Base-by-base conservation (phyloP, 2,113 vertebrate species). In the Trematocara nigrifrons region DNA sequence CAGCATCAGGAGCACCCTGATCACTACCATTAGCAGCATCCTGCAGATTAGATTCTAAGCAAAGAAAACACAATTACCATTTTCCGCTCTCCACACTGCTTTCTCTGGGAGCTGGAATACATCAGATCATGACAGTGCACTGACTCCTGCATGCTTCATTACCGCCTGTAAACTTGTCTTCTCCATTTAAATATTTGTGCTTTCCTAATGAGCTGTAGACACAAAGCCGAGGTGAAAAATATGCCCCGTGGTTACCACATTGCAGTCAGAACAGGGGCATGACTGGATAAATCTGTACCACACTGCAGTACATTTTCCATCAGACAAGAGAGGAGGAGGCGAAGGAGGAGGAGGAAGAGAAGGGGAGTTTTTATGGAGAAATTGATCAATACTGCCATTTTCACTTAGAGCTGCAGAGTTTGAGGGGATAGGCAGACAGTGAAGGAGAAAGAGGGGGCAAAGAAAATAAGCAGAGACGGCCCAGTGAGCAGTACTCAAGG, bases 321-420 rank as follows among this genome's bases (percentile, higher is more conserved):
- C 45, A 61, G 49, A 83, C 29, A 9, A 69, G 51, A 83, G 57
- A 71, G 22, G 49, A 80, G 78, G 69, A 22, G 76, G 47, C 6
- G 0, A 64, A 47, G 52, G 47, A 64, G 66, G 16, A 18, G 35
- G 16, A 10, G 15, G 52, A 12, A 4, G 4, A 10, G 71, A 18
- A 29, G 49, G 10, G 20, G 78, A 59, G 20, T 61, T 85, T 53
- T 80, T 45, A 69, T 31, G 61, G 52, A 45, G 56, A 71, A 59
- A 66, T 11, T 74, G 79, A 80, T 87, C 76, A 15, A 89, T 90
- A 52, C 80, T 83, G 86, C 77, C 89, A 87, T 90, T 81, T 89
- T 78, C 33, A 10, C 81, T 88, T 80, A 91, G 87, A 33, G 61
- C 66, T 35, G 89, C 47, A 11, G 84, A 49, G 22, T 61, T 56